phyloP scores from a whole-genome alignment of 1,140 invertebrate genomes.

The Monochamus saltuarius region DNA sequence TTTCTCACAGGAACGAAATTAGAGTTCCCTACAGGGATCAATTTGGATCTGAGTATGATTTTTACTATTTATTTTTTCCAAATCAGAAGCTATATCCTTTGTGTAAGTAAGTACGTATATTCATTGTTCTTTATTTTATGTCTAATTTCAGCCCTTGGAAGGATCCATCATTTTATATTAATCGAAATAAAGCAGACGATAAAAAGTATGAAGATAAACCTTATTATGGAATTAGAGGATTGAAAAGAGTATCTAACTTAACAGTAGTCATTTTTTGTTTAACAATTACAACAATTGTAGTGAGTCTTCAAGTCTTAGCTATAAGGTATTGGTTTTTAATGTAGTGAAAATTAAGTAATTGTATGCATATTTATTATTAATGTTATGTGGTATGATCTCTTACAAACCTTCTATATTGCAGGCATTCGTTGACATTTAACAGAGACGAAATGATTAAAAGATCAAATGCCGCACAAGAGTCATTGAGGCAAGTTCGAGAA shows the following conservation, averaged over 20 bases:
- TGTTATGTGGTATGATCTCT: background rate
- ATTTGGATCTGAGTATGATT: background rate
- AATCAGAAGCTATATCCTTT: background rate
- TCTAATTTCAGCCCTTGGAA: slow-evolving; percentile 47
- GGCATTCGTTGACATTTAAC: slow-evolving; percentile 54
- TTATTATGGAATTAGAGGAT: slow-evolving; percentile 62
- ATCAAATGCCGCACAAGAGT: slow-evolving; percentile 52
- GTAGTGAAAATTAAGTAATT: background rate
- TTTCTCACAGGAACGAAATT: background rate
- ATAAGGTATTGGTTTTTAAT: slow-evolving; percentile 53
- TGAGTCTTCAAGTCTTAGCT: slow-evolving; percentile 57
- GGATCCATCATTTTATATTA: slow-evolving; percentile 39
- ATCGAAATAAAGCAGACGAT: slow-evolving; percentile 45
- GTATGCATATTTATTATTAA: background rate
- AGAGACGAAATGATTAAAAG: slow-evolving; percentile 52
- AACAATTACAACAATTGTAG: slow-evolving; percentile 55
- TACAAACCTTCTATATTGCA: slow-evolving; percentile 33
- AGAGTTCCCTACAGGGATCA: background rate
- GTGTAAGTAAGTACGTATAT: background rate
- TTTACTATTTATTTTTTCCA: background rate
- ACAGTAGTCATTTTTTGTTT: slow-evolving; percentile 57
- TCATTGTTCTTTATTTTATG: slow-evolving; percentile 3
- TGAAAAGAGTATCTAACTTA: slow-evolving; percentile 59
- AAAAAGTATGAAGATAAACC: slow-evolving; percentile 45
- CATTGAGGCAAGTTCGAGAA: slow-evolving; percentile 53